A percentile compares a stretch with the other conserved stretches of the same genome.
Evolutionary conservation across 2,888 invertebrate genomes (phyloP).

Genomic region (Himalopsyche kuldschensis): DNA sequence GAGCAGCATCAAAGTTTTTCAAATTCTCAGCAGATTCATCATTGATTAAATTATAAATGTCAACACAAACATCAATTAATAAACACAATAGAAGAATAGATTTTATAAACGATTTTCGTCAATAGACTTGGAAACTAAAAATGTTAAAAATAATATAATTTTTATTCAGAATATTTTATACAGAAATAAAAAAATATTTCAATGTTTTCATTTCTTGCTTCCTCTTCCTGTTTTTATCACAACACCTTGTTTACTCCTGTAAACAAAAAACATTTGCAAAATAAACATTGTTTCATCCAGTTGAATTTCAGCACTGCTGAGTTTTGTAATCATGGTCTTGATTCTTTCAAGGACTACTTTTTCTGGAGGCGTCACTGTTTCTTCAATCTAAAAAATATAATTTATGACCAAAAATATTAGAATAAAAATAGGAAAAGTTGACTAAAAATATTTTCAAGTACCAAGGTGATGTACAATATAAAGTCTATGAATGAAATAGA

Average conservation of each 20-base stretch:
- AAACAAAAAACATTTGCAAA: slow-evolving; percentile 73
- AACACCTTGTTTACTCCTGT: slow-evolving; percentile 47
- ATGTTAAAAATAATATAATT: slow-evolving; percentile 36
- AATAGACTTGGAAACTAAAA: neutral
- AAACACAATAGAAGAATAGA: no score
- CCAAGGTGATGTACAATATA: no score
- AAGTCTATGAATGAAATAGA: no score
- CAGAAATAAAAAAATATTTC: slow-evolving; percentile 10
- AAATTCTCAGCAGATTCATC: no score
- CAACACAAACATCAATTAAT: no score
- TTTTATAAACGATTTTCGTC: no score
- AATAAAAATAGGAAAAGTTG: no score
- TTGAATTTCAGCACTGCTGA: slow-evolving; percentile 77
- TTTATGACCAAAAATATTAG: neutral
- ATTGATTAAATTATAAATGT: no score
- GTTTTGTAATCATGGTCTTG: slow-evolving; percentile 72
- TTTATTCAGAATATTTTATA: slow-evolving; percentile 10
- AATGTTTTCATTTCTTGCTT: neutral
- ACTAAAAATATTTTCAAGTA: no score
- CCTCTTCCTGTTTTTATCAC: neutral
- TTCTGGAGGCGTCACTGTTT: slow-evolving; percentile 86
- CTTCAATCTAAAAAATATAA: slow-evolving; percentile 67
- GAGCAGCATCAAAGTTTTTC: no score
- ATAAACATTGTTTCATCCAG: slow-evolving; percentile 83
- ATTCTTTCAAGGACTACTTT: slow-evolving; percentile 73